These are phyloP conservation scores for Amblyopsis rosae DNA, from an alignment of 2,113 vertebrate species.

Conservation along the genomic window DNA sequence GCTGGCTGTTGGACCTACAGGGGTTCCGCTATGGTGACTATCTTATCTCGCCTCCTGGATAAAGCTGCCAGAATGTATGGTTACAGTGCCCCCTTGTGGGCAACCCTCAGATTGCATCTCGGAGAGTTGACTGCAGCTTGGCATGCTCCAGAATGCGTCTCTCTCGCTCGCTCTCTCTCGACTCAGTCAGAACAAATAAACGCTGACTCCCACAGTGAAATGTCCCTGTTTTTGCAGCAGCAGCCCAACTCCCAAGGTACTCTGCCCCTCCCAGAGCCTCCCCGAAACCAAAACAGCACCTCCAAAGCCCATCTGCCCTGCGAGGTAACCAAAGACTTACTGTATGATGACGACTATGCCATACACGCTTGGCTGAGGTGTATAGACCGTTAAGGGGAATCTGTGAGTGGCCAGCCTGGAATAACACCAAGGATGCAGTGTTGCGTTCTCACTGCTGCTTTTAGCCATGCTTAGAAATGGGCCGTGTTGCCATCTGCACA, in stretches of 20 bases:
- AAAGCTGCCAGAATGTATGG: slow-evolving; percentile 16
- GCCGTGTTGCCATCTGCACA: no score
- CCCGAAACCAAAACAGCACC: slow-evolving; percentile 97
- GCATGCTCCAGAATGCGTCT: not conserved
- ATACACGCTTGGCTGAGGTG: no score
- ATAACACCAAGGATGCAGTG: no score
- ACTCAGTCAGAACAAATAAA: slow-evolving; percentile 18
- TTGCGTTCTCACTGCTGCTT: no score
- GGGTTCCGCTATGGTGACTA: slow-evolving; percentile 1
- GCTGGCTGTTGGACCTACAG: slow-evolving; percentile 9
- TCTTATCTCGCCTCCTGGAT: slow-evolving; percentile 2
- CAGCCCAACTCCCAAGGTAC: slow-evolving; percentile 88
- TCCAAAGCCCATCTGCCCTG: slow-evolving; percentile 89
- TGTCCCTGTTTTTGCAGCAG: slow-evolving; percentile 91
- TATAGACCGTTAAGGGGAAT: no score
- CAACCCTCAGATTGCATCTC: slow-evolving; percentile 3
- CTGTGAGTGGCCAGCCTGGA: no score
- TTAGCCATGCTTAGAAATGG: no score
- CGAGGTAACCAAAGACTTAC: slow-evolving; percentile 84
- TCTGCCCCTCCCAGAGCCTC: slow-evolving; percentile 87
- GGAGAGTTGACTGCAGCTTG: not conserved
- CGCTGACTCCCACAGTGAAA: slow-evolving; percentile 51
- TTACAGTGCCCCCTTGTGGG: slow-evolving; percentile 56
- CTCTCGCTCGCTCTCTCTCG: not conserved
- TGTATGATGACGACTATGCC: no score